These are phyloP conservation scores for Nephila pilipes DNA, from an alignment of 1,140 invertebrate species.

Conservation along the genomic window DNA sequence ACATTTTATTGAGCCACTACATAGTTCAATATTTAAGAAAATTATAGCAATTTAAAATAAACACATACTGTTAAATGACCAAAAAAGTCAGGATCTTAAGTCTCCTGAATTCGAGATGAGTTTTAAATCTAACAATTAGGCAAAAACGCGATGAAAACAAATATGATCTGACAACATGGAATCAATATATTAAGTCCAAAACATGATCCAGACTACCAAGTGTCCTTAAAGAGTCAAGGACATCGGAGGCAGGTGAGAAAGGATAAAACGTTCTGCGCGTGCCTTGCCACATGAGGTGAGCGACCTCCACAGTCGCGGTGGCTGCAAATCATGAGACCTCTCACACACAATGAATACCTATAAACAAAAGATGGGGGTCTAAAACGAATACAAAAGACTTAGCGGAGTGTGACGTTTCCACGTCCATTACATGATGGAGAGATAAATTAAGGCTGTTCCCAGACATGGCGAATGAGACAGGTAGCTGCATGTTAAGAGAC, in stretches of 20 bases:
- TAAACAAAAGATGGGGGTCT: slow-evolving; percentile 29
- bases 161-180: background rate
- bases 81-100: no score
- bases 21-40: no score
- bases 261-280: slow-evolving; percentile 31
- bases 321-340: slow-evolving; percentile 18
- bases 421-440: slow-evolving; percentile 26
- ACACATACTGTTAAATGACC: no score
- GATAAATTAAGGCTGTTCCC: slow-evolving; percentile 39
- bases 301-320: slow-evolving; percentile 10
- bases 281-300: slow-evolving; percentile 16
- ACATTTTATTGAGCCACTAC: no score
- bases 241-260: slow-evolving; percentile 20
- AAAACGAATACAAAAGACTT: slow-evolving; percentile 35
- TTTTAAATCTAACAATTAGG: no score
- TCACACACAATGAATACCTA: slow-evolving; percentile 17
- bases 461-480: background rate
- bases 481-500: background rate
- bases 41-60: no score
- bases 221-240: slow-evolving; percentile 3
- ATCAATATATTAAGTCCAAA: background rate
- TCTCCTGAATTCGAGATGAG: no score
- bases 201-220: background rate
- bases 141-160: no score
- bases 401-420: slow-evolving; percentile 38